phyloP scores from a whole-genome alignment of 1,140 invertebrate genomes.

The Apis florea region DNA sequence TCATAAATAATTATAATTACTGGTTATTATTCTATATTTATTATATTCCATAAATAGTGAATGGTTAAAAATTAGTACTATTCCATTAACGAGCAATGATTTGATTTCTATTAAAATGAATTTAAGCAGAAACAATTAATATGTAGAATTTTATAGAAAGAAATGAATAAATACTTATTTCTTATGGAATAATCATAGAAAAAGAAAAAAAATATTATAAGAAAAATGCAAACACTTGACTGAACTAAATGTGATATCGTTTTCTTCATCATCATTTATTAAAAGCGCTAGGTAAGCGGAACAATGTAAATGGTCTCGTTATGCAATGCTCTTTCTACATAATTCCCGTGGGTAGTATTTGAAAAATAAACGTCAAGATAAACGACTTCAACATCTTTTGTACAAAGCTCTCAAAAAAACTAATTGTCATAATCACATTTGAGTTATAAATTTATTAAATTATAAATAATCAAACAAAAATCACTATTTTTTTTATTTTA shows the following conservation, averaged over 20 bases:
- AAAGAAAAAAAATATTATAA: neutral
- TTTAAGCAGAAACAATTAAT: slow-evolving; percentile 19
- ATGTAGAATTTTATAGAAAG: slow-evolving; percentile 14
- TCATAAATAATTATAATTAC: neutral
- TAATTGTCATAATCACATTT: neutral
- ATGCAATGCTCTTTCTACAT: slow-evolving; percentile 12
- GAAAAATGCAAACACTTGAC: slow-evolving; percentile 23
- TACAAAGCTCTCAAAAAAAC: slow-evolving; percentile 3
- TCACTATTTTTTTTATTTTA: too few relatives aligned
- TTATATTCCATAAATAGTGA: neutral
- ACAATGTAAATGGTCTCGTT: slow-evolving; percentile 27
- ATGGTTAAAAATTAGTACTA: slow-evolving; percentile 4
- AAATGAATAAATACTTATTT: neutral
- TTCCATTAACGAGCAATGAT: neutral
- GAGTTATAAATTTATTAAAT: neutral
- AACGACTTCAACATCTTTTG: neutral
- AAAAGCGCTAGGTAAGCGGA: slow-evolving; percentile 29
- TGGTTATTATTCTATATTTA: too few relatives aligned
- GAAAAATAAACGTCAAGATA: neutral
- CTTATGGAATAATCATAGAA: neutral
- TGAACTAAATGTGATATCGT: neutral
- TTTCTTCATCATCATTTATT: slow-evolving; percentile 37
- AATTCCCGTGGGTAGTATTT: slow-evolving; percentile 11
- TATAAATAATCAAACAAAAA: neutral
- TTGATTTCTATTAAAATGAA: slow-evolving; percentile 13